phyloP scores from a whole-genome alignment of 2,797 vertebrate genomes.

The Melanotaenia boesemani region DNA sequence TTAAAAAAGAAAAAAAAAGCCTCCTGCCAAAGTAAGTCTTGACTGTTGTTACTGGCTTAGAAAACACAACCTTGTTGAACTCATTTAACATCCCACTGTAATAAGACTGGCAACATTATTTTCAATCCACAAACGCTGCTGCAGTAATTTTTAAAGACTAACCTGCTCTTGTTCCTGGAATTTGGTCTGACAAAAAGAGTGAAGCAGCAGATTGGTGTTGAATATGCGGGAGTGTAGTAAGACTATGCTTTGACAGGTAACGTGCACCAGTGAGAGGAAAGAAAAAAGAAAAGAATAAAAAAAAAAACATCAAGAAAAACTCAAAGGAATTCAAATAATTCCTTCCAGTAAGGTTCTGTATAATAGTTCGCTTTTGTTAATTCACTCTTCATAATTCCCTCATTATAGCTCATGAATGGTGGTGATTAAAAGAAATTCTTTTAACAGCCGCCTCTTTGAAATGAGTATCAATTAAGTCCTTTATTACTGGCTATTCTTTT shows the following conservation, averaged over 20 bases:
- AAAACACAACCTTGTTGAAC: constrained; percentile 68
- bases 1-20: constrained; percentile 17
- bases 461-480: constrained; percentile 80
- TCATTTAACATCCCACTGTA: constrained; percentile 67
- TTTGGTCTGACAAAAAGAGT: constrained; percentile 52
- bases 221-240: constrained; percentile 50
- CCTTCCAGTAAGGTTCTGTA: constrained; percentile 53
- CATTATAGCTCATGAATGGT: constrained; percentile 76
- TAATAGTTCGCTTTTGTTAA: constrained; percentile 78
- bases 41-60: constrained; percentile 75
- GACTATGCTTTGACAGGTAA: constrained; percentile 62
- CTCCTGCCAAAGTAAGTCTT: constrained; percentile 60
- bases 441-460: constrained; percentile 79
- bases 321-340: constrained; percentile 63
- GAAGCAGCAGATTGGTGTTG: constrained; percentile 47
- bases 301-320: constrained; percentile 22
- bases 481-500: constrained; percentile 78
- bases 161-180: constrained; percentile 47
- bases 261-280: constrained; percentile 31
- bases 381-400: constrained; percentile 76
- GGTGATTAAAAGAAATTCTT: constrained; percentile 79
- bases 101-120: constrained; percentile 67
- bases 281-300: constrained; percentile 7
- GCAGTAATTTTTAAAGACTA: constrained; percentile 26
- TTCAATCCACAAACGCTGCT: constrained; percentile 63